Conservation (phyloP, 2,888 invertebrate genomes). For the Drosophila buzzatii region DNA sequence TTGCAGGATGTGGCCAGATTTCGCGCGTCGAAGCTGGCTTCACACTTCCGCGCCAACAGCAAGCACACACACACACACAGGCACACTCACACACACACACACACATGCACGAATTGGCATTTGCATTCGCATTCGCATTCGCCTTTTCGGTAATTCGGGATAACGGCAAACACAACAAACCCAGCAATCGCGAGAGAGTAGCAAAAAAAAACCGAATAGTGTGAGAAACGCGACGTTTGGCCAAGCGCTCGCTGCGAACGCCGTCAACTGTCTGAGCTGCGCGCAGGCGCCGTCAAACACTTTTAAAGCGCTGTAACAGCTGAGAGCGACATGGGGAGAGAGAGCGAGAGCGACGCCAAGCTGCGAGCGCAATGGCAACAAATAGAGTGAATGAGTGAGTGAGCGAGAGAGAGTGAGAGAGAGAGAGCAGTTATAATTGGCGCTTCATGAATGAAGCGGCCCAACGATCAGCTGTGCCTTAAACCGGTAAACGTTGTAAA, state of each 20-base stretch:
- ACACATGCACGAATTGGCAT: slow-evolving; percentile 9
- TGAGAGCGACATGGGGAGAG: not conserved
- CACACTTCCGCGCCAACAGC: slow-evolving; percentile 36
- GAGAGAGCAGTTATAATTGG: slow-evolving; percentile 5
- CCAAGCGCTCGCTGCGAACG: slow-evolving; percentile 72
- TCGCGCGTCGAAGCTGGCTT: slow-evolving; percentile 14
- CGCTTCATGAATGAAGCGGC: slow-evolving; percentile 54
- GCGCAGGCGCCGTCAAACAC: slow-evolving; percentile 57
- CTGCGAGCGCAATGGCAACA: slow-evolving; percentile 6
- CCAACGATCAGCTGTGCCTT: slow-evolving; percentile 38
- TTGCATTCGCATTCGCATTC: not conserved
- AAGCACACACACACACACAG: not conserved
- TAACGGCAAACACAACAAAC: slow-evolving; percentile 31
- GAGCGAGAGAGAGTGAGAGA: not conserved
- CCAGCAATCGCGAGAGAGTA: slow-evolving; percentile 19
- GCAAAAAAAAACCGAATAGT: not conserved
- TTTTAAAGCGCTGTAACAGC: slow-evolving; percentile 62
- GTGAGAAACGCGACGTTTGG: slow-evolving; percentile 57
- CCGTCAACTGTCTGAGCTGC: slow-evolving; percentile 76
- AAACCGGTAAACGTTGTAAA: slow-evolving; percentile 60
- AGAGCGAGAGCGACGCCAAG: slow-evolving; percentile 5
- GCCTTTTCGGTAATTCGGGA: slow-evolving; percentile 3
- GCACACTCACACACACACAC: slow-evolving; percentile 6
- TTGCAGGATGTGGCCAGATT: slow-evolving; percentile 50
- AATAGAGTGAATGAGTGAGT: not conserved